Base-by-base conservation (phyloP, 1,140 invertebrate species). In the Lepidurus packardi region DNA sequence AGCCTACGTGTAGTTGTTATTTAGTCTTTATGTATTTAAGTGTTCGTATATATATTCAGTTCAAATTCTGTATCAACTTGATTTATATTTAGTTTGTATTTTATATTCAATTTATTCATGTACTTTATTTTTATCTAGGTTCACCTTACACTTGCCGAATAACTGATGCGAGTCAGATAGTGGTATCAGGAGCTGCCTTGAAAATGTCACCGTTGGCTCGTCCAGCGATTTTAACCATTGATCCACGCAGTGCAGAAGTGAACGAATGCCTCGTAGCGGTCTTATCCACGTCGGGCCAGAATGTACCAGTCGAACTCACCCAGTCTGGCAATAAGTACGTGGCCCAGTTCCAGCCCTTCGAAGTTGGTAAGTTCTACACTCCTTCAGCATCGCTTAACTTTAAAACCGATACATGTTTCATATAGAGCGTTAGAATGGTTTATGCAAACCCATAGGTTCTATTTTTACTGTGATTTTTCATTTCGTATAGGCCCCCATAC, bases 61-160 rank as follows among this genome's bases (percentile, higher is more conserved):
- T 34, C 0, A 34, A 34, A 34, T 34, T 79, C 13, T 7, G 10
- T 41, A 3, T 74, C 44, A 5, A n/a, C 43, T 79, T 79, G 9
- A n/a, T 24, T 73, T 13, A 8, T n/a, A 24, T 13, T 21, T n/a
- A 21, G 24, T 16, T 6, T 80, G 0, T 45, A 16, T 53, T n/a
- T 75, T 13, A 45, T 73, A 16, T 13, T 53, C 0, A 65, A n/a
- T 65, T 65, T 7, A n/a, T 16, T 65, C 1, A 41, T 73, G 76
- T 77, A 44, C 47, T 65, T 79, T 47, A 74, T 78, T 76, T 41
- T 13, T 13, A 81, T 78, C 74, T 79, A 88, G 94, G 94, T 9
- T 96, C 94, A 44, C 94, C 95, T 16, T 96, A 96, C 84, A 92
- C 90, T 73, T 96, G 93, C 82, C 89, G 91, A 84, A 93, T 95